Evolutionary conservation across 2,888 invertebrate genomes (phyloP), one percentile per base, ranked within the genome.

Genomic region (Eucriotettix oculatus): DNA sequence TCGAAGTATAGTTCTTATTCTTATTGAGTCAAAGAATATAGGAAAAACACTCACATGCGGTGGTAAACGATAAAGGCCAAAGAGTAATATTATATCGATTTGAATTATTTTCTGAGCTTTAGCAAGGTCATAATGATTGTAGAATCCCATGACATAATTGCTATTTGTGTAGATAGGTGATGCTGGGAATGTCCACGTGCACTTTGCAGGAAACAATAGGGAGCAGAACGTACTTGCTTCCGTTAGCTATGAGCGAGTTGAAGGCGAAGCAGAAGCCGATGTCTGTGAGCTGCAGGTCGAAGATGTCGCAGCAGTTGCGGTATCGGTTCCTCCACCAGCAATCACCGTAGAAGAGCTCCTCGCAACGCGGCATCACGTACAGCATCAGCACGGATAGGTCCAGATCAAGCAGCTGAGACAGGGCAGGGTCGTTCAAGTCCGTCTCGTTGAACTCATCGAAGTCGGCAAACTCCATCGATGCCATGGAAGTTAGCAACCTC

Each of bases 261-360:
- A 77, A 77, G 0, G 75, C 68, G 64, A 74, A 71, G 64, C 78
- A 78, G 42, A 71, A 68, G 1, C 77, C 77, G 58, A 68, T 71
- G 64, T 77, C 76, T 0, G 75, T 75, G 58, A 70, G 72, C 62
- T 77, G 77, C 17, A 70, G 60, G 52, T 73, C 67, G 60, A 78
- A 76, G 16, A 71, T 66, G 1, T 73, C 70, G 63, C 77, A 77
- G 57, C 78, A 78, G 42, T 74, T 65, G 52, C 72, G 69, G 16
- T 66, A 59, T 16, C 65, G 59, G 55, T 70, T 70, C 0, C 75
- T 70, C 76, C 77, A 78, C 66, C 66, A 68, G 61, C 78, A 78
- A 7, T 29, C 42, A 0, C 64, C 67, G 9, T 64, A 60, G 44
- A 78, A 67, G 1, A 77, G 64, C 17, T 76, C 76, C 40, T 73